A percentile compares a stretch with the other conserved stretches of the same genome.
phyloP scores from a whole-genome alignment of 2,113 vertebrate genomes.

The Semicossyphus pulcher region DNA sequence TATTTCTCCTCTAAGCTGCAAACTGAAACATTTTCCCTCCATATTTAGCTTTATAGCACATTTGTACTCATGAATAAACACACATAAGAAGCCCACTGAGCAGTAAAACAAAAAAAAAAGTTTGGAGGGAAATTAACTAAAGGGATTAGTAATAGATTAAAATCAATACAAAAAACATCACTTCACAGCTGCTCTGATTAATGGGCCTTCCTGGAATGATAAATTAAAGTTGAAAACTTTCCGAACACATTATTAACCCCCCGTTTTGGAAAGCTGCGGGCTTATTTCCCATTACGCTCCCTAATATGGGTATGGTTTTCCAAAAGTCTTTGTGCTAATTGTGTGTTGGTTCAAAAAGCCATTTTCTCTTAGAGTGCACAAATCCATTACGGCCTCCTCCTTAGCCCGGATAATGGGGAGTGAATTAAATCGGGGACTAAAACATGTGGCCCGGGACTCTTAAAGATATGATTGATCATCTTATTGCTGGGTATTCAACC shows the following conservation, averaged over 20 bases:
- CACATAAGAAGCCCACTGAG: slow-evolving; percentile 1
- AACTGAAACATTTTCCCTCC: background rate
- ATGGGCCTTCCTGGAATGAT: slow-evolving; percentile 71
- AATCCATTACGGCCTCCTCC: slow-evolving; percentile 96
- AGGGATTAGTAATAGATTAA: slow-evolving; percentile 73
- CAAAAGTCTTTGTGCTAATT: slow-evolving; percentile 93
- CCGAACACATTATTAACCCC: slow-evolving; percentile 77
- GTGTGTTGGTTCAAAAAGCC: slow-evolving; percentile 94
- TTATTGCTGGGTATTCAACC: slow-evolving; percentile 84
- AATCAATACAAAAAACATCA: slow-evolving; percentile 78
- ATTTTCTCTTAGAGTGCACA: slow-evolving; percentile 99
- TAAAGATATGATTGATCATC: slow-evolving; percentile 96
- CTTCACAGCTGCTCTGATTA: slow-evolving; percentile 76
- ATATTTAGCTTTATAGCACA: background rate
- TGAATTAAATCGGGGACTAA: slow-evolving; percentile 93
- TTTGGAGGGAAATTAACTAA: slow-evolving; percentile 66
- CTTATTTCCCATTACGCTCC: slow-evolving; percentile 88
- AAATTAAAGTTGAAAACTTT: slow-evolving; percentile 82
- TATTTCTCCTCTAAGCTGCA: too few species aligned
- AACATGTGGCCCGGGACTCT: slow-evolving; percentile 70
- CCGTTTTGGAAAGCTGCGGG: slow-evolving; percentile 83
- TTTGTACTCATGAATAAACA: background rate
- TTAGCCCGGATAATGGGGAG: slow-evolving; percentile 91
- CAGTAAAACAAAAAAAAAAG: slow-evolving; percentile 29
- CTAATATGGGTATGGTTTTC: slow-evolving; percentile 84